A percentile compares a stretch with the other conserved stretches of the same genome.
Evolutionary conservation across 2,888 invertebrate genomes (phyloP).

Genomic region (Melanostoma scalare): DNA sequence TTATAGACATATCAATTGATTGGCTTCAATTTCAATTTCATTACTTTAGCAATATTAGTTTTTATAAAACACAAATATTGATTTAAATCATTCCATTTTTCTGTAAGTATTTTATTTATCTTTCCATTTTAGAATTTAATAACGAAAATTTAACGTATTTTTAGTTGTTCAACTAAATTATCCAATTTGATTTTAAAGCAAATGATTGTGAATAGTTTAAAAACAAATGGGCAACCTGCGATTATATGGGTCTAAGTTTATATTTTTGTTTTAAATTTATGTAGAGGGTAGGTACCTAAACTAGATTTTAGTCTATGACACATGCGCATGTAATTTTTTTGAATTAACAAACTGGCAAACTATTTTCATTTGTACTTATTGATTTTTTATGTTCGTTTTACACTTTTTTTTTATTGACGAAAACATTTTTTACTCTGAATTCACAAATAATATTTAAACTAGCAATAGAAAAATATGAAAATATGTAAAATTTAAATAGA

Average conservation of each 20-base stretch:
- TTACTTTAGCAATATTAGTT: slow-evolving; percentile 61
- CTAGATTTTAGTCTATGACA: slow-evolving; percentile 1
- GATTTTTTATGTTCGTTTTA: slow-evolving; percentile 5
- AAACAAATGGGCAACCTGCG: slow-evolving; percentile 46
- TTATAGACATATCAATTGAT: slow-evolving; percentile 58
- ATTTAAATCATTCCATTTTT: slow-evolving; percentile 63
- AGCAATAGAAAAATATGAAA: slow-evolving; percentile 15
- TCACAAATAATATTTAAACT: slow-evolving; percentile 6
- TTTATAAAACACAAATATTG: slow-evolving; percentile 25
- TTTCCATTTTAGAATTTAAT: slow-evolving; percentile 10
- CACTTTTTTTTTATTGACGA: slow-evolving; percentile 21
- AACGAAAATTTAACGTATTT: not conserved
- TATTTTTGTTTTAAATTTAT: not conserved
- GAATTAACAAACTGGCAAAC: not conserved
- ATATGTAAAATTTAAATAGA: slow-evolving; percentile 37
- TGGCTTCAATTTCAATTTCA: slow-evolving; percentile 28
- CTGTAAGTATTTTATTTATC: not conserved
- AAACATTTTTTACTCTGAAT: slow-evolving; percentile 10
- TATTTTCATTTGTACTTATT: slow-evolving; percentile 34
- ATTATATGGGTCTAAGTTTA: slow-evolving; percentile 16
- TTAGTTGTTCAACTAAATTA: slow-evolving; percentile 57
- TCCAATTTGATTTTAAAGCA: slow-evolving; percentile 43
- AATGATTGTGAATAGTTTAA: slow-evolving; percentile 64
- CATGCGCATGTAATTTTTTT: slow-evolving; percentile 16
- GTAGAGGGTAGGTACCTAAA: too few species aligned